phyloP scores from a whole-genome alignment of 1,140 invertebrate genomes.

The Apolygus lucorum region DNA sequence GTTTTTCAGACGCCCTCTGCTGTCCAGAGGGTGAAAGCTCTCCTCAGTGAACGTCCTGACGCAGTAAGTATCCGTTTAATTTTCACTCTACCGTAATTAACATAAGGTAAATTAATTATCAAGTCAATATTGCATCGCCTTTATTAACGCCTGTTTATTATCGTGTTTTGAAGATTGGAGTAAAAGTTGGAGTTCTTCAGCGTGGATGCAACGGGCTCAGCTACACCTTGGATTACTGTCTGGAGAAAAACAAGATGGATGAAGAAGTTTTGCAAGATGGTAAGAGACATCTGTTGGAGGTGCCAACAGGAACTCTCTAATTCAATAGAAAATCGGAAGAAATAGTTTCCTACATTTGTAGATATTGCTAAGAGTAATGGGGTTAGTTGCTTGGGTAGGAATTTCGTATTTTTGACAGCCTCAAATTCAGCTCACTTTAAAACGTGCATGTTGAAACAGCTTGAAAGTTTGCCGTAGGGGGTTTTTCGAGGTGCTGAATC shows the following conservation, averaged over 20 bases:
- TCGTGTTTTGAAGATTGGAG: conserved; percentile 54
- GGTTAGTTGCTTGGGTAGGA: too few species aligned
- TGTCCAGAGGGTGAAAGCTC: conserved; percentile 69
- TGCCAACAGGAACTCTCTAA: too few species aligned
- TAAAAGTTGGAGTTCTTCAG: conserved; percentile 93
- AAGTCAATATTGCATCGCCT: not conserved
- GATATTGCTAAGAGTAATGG: not conserved
- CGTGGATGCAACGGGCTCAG: conserved; percentile 96
- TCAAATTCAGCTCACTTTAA: too few species aligned
- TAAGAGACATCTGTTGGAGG: conserved; percentile 40
- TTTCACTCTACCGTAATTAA: too few species aligned
- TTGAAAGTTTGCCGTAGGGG: too few species aligned
- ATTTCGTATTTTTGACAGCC: too few species aligned
- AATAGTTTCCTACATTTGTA: conserved; percentile 1
- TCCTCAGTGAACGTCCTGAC: conserved; percentile 56
- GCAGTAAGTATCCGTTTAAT: conserved; percentile 59
- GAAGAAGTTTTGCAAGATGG: conserved; percentile 97
- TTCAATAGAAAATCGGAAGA: too few species aligned
- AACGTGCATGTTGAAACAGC: too few species aligned
- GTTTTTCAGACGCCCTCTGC: conserved; percentile 64
- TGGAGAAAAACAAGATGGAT: conserved; percentile 85
- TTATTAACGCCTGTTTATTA: not conserved
- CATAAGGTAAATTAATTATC: too few species aligned
- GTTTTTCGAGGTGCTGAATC: too few species aligned
- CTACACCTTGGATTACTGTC: conserved; percentile 93